phyloP scores from a whole-genome alignment of 2,888 invertebrate genomes.

The Perizoma flavofasciatum region DNA sequence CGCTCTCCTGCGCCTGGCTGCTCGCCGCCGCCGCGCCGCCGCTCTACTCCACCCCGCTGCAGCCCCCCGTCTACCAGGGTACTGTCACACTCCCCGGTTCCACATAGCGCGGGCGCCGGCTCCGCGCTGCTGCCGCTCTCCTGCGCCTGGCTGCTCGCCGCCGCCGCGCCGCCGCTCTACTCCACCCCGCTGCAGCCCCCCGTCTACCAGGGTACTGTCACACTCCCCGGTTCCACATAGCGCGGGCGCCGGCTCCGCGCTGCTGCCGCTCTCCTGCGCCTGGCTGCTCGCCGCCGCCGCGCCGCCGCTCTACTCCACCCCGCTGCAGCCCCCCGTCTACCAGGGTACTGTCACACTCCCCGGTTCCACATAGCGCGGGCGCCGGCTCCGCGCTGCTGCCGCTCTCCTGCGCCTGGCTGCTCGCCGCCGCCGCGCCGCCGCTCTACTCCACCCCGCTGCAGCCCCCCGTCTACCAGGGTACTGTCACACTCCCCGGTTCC shows the following conservation, averaged over 20 bases:
- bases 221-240: not conserved
- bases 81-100: not conserved
- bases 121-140: conserved; percentile 40
- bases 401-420: conserved; percentile 40
- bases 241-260: not conserved
- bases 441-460: conserved; percentile 41
- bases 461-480: conserved; percentile 22
- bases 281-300: too few relatives aligned
- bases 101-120: too few relatives aligned
- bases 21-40: too few relatives aligned
- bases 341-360: conserved; percentile 7
- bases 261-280: conserved; percentile 40
- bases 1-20: conserved; percentile 40
- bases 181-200: conserved; percentile 23
- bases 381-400: conserved; percentile 8
- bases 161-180: too few relatives aligned
- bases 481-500: not conserved
- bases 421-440: too few relatives aligned
- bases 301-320: conserved; percentile 46
- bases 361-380: too few relatives aligned
- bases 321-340: conserved; percentile 23
- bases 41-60: conserved; percentile 42
- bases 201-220: conserved; percentile 10
- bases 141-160: conserved; percentile 12
- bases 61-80: conserved; percentile 21